These are phyloP conservation scores for Rhincodon typus DNA, from an alignment of 2,797 vertebrate species.

Conservation along the genomic window DNA sequence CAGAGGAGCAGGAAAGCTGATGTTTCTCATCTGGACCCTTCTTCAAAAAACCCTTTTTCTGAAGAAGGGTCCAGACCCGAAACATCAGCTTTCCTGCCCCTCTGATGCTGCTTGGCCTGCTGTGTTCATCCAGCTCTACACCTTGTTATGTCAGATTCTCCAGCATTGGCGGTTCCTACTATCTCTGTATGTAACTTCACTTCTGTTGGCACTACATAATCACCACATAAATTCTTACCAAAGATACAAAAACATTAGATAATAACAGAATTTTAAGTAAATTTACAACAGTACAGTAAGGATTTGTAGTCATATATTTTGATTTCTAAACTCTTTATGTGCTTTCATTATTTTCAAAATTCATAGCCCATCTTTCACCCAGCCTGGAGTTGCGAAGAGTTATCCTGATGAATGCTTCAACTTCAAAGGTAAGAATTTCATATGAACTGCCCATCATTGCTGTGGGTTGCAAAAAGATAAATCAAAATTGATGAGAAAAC, in stretches of 20 bases:
- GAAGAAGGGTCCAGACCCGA: too few relatives aligned
- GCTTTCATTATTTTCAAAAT: not conserved
- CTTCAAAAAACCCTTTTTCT: too few relatives aligned
- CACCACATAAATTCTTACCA: not conserved
- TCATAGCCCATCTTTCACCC: constrained; percentile 52
- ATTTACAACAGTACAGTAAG: not conserved
- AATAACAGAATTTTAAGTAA: not conserved
- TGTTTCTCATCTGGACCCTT: too few relatives aligned
- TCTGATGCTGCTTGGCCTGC: too few relatives aligned
- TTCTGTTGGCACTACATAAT: not conserved
- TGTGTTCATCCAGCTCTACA: too few relatives aligned
- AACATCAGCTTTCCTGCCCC: too few relatives aligned
- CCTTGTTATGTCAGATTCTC: too few relatives aligned
- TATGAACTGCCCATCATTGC: not conserved
- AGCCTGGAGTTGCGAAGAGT: constrained; percentile 53
- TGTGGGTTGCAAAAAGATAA: not conserved
- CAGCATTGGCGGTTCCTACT: too few relatives aligned
- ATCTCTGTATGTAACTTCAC: not conserved
- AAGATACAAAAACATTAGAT: not conserved
- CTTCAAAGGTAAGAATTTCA: constrained; percentile 52
- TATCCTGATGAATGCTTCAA: constrained; percentile 53
- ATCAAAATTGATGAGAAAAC: not conserved
- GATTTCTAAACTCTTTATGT: not conserved
- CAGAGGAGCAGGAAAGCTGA: too few relatives aligned
- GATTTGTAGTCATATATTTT: not conserved